Conservation (phyloP, 2,888 invertebrate genomes). For the Erebia palarica region DNA sequence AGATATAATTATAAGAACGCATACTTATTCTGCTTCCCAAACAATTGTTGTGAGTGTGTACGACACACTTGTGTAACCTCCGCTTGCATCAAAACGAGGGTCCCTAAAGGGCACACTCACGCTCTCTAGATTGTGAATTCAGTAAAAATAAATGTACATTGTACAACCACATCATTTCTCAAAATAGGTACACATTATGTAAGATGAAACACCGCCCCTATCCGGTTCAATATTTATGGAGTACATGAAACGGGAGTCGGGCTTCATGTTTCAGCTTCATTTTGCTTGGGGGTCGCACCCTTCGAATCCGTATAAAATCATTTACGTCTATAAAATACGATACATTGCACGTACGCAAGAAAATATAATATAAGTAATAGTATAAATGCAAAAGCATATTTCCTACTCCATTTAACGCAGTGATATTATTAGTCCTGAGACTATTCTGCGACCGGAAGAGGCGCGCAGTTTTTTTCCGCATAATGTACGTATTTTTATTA, state of each 20-base stretch:
- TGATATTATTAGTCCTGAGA: too few species aligned
- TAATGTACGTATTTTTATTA: too few species aligned
- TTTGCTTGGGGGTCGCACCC: constrained; percentile 58
- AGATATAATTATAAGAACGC: neutral
- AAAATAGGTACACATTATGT: constrained; percentile 50
- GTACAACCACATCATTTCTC: constrained; percentile 34
- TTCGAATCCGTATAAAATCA: constrained; percentile 29
- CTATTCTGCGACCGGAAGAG: too few species aligned
- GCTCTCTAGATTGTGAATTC: neutral
- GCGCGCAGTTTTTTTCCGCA: too few species aligned
- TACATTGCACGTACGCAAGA: constrained; percentile 5
- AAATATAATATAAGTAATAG: neutral
- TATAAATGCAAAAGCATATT: too few species aligned
- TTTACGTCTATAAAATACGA: constrained; percentile 33
- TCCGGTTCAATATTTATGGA: constrained; percentile 67
- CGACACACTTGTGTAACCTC: too few species aligned
- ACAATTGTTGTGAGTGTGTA: too few species aligned
- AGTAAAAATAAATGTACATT: neutral
- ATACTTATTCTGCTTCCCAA: too few species aligned
- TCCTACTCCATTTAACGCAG: too few species aligned
- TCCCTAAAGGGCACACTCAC: too few species aligned
- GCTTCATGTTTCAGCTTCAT: constrained; percentile 67
- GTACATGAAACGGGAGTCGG: constrained; percentile 59
- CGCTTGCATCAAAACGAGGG: too few species aligned
- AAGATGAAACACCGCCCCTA: constrained; percentile 58